phyloP scores from a whole-genome alignment of 2,888 invertebrate genomes.

The Acanthosoma haemorrhoidale region DNA sequence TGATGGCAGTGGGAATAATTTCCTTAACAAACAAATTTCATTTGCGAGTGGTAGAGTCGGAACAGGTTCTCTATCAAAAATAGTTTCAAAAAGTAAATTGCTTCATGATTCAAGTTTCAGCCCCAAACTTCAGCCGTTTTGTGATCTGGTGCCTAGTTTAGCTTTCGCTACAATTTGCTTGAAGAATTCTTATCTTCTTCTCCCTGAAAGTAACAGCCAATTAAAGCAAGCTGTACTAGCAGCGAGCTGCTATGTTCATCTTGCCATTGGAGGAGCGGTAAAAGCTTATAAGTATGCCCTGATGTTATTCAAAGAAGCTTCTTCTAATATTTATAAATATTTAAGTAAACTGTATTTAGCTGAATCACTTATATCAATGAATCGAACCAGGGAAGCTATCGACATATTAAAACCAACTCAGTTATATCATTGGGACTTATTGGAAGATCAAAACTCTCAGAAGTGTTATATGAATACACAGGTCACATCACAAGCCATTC shows the following conservation, averaged over 20 bases:
- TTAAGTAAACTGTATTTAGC: conserved; percentile 70
- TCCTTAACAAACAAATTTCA: conserved; percentile 54
- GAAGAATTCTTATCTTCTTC: conserved; percentile 70
- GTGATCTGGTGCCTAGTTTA: conserved; percentile 78
- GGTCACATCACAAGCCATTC: conserved; percentile 62
- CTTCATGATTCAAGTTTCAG: conserved; percentile 54
- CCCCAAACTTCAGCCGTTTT: conserved; percentile 65
- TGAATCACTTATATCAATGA: conserved; percentile 76
- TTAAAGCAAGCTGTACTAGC: conserved; percentile 56
- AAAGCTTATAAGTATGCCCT: conserved; percentile 70
- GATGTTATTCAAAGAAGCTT: conserved; percentile 59
- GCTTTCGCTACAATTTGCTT: conserved; percentile 87
- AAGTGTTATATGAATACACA: conserved; percentile 61
- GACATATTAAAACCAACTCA: conserved; percentile 74
- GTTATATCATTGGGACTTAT: conserved; percentile 54
- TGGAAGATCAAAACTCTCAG: conserved; percentile 43
- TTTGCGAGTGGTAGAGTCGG: conserved; percentile 57
- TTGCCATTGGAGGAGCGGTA: conserved; percentile 80
- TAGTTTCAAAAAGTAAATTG: conserved; percentile 50
- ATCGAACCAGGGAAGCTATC: conserved; percentile 76
- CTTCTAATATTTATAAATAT: conserved; percentile 29
- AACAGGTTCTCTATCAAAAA: conserved; percentile 56
- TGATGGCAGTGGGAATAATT: conserved; percentile 58
- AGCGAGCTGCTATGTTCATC: conserved; percentile 74
- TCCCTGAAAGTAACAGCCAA: conserved; percentile 44